Base-by-base conservation (phyloP, 2,113 vertebrate species). In the Crotalus viridis region DNA sequence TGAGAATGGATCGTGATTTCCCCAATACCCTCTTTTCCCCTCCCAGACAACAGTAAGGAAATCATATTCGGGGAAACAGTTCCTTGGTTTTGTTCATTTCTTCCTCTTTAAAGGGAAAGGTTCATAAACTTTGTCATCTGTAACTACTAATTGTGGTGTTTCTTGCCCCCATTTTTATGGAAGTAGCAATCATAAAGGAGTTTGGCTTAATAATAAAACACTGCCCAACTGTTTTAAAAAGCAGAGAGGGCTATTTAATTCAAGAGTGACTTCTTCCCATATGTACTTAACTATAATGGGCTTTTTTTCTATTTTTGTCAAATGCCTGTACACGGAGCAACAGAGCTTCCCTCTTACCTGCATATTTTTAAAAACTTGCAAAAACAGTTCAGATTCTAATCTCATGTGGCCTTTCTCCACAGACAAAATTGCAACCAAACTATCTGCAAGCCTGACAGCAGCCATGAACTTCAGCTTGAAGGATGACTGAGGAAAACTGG, bases 391-490 rank as follows among this genome's bases (percentile, higher is more conserved):
- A 7, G 48, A 19, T 22, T 22, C 88, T 46, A 74, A 85, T 5
- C 81, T 15, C 39, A 94, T 91, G 39, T 74, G 92, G 57, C 94
- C 28, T 10, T 89, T 19, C 33, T 33, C n/a, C 43, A 4, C 94
- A 98, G 98, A 98, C 95, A 98, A 98, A 98, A 97, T 98, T 92
- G 97, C 98, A 26, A 98, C 97, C 43, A 98, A 98, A 94, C 98
- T 98, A n/a, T 98, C 98, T 0, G 98, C 98, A 95, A 97, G 97
- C 0, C 95, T 98, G 87, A 98, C 97, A 10, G 92, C 98, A 89
- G 98, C 98, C 17, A 98, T 98, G 98, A 97, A 98, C 95, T 98
- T 98, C 88, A 95, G 91, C 48, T 96, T 98, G 93, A 94, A 95
- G 48, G 97, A 98, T 51, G 93, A 91, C 94, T 97, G 95, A 33